Evolutionary conservation across 2,888 invertebrate species (phyloP).

Genomic region (Carpatolechia fugitivella): DNA sequence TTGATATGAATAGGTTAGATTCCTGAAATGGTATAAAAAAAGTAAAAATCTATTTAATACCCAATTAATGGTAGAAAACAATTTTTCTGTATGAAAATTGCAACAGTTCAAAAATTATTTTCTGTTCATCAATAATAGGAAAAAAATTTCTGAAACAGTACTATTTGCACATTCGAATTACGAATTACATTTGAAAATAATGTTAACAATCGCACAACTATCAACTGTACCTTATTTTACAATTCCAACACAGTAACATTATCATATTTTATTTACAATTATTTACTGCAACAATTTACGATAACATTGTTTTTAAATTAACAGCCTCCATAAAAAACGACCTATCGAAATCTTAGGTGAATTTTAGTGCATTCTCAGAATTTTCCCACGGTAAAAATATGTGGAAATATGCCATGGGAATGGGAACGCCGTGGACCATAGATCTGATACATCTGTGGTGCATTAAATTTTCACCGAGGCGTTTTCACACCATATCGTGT

Average conservation of each 20-base stretch:
- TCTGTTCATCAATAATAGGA: too few species aligned
- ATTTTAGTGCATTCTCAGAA: conserved; percentile 1
- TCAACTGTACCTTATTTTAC: too few species aligned
- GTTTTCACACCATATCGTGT: conserved; percentile 10
- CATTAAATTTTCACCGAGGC: conserved; percentile 9
- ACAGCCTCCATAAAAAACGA: background rate
- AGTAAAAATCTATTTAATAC: too few species aligned
- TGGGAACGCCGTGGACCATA: background rate
- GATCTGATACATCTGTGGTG: conserved; percentile 1
- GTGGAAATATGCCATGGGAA: conserved; percentile 8
- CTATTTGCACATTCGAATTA: too few species aligned
- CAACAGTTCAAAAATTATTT: too few species aligned
- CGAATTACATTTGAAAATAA: too few species aligned
- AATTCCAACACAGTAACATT: background rate
- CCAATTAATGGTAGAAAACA: too few species aligned
- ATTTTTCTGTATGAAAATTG: too few species aligned
- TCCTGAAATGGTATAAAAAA: too few species aligned
- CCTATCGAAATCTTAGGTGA: background rate
- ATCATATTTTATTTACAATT: background rate
- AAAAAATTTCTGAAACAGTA: too few species aligned
- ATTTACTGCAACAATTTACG: background rate
- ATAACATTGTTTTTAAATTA: background rate
- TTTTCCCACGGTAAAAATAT: conserved; percentile 6
- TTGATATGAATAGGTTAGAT: too few species aligned
- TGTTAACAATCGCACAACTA: too few species aligned